These are phyloP conservation scores for Sycophaga agraensis DNA, from an alignment of 1,140 invertebrate species.

Conservation along the genomic window DNA sequence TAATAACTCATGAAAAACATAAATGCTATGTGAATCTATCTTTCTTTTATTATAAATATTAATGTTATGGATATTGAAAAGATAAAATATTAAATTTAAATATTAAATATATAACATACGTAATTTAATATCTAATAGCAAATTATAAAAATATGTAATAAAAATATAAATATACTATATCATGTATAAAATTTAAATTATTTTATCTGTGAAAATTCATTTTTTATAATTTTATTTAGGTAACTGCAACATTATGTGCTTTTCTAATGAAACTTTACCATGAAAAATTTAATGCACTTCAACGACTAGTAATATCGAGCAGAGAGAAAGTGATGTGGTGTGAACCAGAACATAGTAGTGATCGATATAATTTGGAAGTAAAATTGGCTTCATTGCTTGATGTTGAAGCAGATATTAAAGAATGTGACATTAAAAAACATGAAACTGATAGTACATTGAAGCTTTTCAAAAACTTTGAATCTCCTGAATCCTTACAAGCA, in stretches of 20 bases:
- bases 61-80: too few relatives aligned
- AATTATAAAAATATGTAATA: neutral
- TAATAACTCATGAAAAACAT: too few relatives aligned
- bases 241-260: constrained; percentile 74
- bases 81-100: neutral
- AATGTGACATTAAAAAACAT: constrained; percentile 66
- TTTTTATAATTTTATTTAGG: constrained; percentile 52
- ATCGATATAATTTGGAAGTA: constrained; percentile 89
- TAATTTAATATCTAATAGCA: neutral
- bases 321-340: constrained; percentile 93
- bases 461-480: constrained; percentile 69
- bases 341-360: constrained; percentile 80
- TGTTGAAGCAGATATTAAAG: constrained; percentile 70
- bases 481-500: constrained; percentile 65
- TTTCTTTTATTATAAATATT: too few relatives aligned
- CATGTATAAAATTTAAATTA: neutral
- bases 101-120: neutral
- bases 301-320: constrained; percentile 74
- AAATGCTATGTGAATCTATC: too few relatives aligned
- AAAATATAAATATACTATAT: too few relatives aligned
- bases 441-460: constrained; percentile 71
- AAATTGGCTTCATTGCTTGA: constrained; percentile 82
- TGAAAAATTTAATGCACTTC: constrained; percentile 79
- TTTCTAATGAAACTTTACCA: constrained; percentile 86
- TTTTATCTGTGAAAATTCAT: neutral